These are phyloP conservation scores for Pangasius macronema DNA, from an alignment of 2,797 vertebrate genomes.

Conservation along the genomic window DNA sequence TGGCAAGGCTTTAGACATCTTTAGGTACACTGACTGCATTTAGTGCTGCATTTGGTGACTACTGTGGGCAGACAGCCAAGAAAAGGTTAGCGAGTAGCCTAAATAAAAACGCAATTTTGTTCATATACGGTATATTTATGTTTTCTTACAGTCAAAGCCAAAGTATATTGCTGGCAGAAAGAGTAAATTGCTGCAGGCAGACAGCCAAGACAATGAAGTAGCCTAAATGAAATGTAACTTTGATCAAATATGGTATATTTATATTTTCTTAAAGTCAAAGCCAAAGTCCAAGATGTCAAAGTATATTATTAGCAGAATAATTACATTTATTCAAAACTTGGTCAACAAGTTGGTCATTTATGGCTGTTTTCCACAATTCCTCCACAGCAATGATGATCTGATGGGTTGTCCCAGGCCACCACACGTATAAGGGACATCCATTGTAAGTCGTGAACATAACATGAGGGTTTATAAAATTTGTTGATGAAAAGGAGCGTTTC, in stretches of 20 bases:
- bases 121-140: neutral
- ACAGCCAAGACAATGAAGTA: neutral
- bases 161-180: neutral
- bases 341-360: neutral
- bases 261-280: neutral
- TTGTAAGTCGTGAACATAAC: neutral
- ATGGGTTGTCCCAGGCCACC: neutral
- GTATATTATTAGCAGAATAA: neutral
- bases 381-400: neutral
- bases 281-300: neutral
- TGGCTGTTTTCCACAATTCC: neutral
- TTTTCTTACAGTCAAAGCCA: neutral
- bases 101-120: neutral
- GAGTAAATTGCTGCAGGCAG: neutral
- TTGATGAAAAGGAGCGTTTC: neutral
- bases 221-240: neutral
- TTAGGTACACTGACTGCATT: neutral
- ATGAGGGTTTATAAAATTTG: constrained; percentile 18
- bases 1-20: neutral
- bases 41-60: neutral
- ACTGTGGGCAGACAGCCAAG: neutral
- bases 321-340: neutral
- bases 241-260: neutral
- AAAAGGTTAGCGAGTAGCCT: neutral
- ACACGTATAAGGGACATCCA: neutral